A percentile compares a stretch with the other conserved stretches of the same genome.
phyloP scores from a whole-genome alignment of 2,797 vertebrate species.

The Tragopan temminckii region DNA sequence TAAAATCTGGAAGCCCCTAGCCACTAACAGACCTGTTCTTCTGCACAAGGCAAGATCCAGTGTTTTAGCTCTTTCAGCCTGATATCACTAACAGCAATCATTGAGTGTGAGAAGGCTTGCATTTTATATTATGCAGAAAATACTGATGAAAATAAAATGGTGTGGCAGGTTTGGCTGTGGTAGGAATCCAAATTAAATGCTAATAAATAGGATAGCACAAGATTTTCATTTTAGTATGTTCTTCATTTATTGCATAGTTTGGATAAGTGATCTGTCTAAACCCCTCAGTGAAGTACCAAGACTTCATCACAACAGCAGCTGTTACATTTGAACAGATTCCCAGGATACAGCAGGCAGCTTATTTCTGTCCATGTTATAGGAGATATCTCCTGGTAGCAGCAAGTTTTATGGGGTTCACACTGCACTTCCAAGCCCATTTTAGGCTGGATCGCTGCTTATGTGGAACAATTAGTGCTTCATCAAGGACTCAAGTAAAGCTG shows the following conservation, averaged over 20 bases:
- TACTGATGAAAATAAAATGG: not conserved
- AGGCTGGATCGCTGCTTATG: not conserved
- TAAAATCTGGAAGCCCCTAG: not conserved
- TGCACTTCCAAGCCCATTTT: not conserved
- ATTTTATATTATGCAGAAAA: not conserved
- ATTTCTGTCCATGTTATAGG: not conserved
- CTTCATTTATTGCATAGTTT: not conserved
- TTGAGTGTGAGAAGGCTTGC: not conserved
- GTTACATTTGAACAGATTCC: not conserved
- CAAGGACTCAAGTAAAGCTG: accelerated
- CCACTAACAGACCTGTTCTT: not conserved
- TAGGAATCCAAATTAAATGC: not conserved
- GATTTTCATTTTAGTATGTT: not conserved
- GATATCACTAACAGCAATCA: not conserved
- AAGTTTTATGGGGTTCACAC: not conserved
- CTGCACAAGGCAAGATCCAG: not conserved
- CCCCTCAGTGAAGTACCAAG: not conserved
- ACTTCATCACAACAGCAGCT: not conserved
- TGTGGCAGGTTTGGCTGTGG: not conserved
- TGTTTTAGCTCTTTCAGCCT: not conserved
- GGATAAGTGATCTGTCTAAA: not conserved
- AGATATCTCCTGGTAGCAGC: not conserved
- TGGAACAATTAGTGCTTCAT: not conserved
- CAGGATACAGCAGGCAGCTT: not conserved
- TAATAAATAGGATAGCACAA: not conserved